Conservation (phyloP, 2,113 vertebrate species). For the Xenopus borealis region DNA sequence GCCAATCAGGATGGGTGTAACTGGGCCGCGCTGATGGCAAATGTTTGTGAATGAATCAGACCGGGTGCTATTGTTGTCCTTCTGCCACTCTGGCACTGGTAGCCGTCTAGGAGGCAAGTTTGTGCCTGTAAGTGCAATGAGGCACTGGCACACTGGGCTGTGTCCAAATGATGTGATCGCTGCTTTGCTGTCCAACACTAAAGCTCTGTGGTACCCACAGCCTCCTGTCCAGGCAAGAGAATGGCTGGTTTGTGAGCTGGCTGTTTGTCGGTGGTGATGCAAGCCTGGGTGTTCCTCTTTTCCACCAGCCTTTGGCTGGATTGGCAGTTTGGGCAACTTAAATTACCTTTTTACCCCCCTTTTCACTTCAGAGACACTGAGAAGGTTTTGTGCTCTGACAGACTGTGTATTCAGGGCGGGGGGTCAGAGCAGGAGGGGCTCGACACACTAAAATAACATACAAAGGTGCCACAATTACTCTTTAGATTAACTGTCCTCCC, state of each 20-base stretch:
- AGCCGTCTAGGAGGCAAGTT: background rate
- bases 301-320: conserved; percentile 25
- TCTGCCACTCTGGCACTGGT: no score
- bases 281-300: conserved; percentile 32
- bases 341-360: conserved; percentile 25
- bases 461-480: background rate
- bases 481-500: conserved; percentile 21
- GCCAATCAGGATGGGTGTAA: no score
- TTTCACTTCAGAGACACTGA: conserved; percentile 36
- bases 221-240: background rate
- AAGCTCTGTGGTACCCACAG: conserved; percentile 3
- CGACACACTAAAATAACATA: conserved; percentile 22
- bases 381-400: conserved; percentile 35
- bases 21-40: no score
- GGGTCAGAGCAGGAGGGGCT: conserved; percentile 17
- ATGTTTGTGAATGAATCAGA: no score
- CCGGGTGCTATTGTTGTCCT: no score
- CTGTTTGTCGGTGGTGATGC: background rate
- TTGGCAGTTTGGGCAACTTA: conserved; percentile 26
- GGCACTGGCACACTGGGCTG: background rate
- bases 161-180: conserved; percentile 22
- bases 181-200: conserved; percentile 10
- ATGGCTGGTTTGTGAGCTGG: conserved; percentile 25
- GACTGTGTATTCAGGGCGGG: conserved; percentile 24
- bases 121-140: background rate